Conservation (phyloP, 2,797 vertebrate genomes). For the Hippopotamyrus pictus region DNA sequence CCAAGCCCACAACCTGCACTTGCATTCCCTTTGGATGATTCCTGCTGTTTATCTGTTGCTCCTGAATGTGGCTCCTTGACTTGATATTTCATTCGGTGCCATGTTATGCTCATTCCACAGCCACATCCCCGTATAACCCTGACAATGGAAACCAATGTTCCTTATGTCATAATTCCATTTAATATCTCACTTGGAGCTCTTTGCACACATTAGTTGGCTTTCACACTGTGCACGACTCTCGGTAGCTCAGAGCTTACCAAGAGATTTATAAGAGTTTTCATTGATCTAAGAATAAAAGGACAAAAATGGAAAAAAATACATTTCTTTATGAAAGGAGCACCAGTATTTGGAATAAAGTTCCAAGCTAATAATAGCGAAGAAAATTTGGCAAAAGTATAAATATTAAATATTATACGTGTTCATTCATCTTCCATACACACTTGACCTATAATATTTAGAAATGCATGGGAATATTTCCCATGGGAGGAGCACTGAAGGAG, state of each 20-base stretch:
- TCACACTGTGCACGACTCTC: background rate
- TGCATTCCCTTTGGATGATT: background rate
- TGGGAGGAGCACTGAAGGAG: background rate
- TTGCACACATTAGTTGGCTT: background rate
- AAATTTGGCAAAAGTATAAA: background rate
- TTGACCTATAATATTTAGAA: background rate
- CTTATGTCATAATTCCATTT: background rate
- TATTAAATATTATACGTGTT: background rate
- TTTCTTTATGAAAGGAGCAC: background rate
- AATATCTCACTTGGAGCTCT: background rate
- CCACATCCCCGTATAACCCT: background rate
- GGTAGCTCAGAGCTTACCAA: background rate
- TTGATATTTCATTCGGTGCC: background rate
- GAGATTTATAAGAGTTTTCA: background rate
- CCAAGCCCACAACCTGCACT: background rate
- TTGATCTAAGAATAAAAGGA: conserved; percentile 6
- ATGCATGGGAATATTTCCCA: background rate
- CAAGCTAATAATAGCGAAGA: background rate
- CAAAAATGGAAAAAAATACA: background rate
- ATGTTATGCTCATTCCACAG: background rate
- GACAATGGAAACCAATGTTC: background rate
- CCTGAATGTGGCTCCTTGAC: background rate
- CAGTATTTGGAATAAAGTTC: background rate
- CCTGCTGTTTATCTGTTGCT: background rate
- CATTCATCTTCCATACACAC: background rate